Evolutionary conservation across 1,140 invertebrate genomes (phyloP), one percentile per base, ranked within the genome.

Genomic region (Leucophenga varia): DNA sequence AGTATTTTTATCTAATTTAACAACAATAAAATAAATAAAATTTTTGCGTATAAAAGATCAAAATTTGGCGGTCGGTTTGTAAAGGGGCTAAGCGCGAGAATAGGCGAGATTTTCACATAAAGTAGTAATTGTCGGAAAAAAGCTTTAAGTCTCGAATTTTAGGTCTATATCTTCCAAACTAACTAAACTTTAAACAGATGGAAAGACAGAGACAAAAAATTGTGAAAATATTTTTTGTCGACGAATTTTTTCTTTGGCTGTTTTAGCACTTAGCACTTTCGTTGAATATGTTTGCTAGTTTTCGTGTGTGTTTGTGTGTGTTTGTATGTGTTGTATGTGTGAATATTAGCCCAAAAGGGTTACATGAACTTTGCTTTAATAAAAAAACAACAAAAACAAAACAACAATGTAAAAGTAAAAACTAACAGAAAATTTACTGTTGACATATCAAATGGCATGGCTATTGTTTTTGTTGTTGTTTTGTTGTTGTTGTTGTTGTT

Each of bases 21-120:
- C 6, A 94, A 83, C 0, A 91, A 81, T n/a, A 84, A 47, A 13
- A 89, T 59, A 69, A 95, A 95, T 21, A 91, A 76, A 12, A 82
- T 41, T 4, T 86, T 82, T 0, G 92, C 86, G 1, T 79, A 78
- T 74, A 54, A 74, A 77, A 95, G 91, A 46, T 92, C 87, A 80
- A 86, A 91, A 30, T 82, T 84, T 57, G 89, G 82, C n/a, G n/a
- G n/a, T n/a, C n/a, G n/a, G n/a, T n/a, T n/a, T n/a, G n/a, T n/a
- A n/a, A n/a, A n/a, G n/a, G 0, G 85, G 82, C 16, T n/a, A n/a
- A n/a, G n/a, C n/a, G n/a, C 90, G 89, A 21, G 93, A 79, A 45
- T 82, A 81, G 35, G 78, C 72, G 74, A 91, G 89, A 69, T 87
- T 85, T 18, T 82, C 75, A 20, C 74, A 70, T 48, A 92, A 82